phyloP scores from a whole-genome alignment of 2,113 vertebrate species.

The Motacilla tschutschensis region DNA sequence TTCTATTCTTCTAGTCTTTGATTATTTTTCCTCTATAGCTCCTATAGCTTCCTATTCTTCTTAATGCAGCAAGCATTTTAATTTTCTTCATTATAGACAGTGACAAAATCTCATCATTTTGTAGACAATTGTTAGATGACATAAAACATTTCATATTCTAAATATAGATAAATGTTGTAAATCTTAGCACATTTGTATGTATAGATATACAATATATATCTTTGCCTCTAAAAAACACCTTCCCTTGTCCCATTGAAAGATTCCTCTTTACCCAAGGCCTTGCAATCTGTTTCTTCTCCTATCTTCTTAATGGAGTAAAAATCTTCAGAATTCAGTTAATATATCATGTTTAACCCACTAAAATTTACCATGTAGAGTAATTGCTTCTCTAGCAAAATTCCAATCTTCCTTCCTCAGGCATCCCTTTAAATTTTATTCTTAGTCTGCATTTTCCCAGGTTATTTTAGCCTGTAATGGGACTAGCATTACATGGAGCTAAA shows the following conservation, averaged over 20 bases:
- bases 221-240: not conserved
- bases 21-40: not conserved
- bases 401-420: not conserved
- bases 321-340: not conserved
- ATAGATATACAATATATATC: not conserved
- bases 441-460: not conserved
- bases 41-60: not conserved
- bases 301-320: not conserved
- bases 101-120: not conserved
- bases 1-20: not conserved
- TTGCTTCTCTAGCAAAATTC: not conserved
- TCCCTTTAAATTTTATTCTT: not conserved
- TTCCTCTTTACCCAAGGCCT: not conserved
- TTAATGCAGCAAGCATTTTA: not conserved
- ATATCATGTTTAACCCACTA: not conserved
- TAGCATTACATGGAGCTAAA: not conserved
- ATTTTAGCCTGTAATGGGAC: not conserved
- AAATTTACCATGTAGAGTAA: not conserved
- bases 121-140: not conserved
- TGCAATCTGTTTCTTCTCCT: not conserved
- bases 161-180: not conserved
- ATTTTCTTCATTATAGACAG: not conserved
- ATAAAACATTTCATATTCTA: not conserved
- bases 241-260: not conserved
- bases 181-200: not conserved